phyloP scores from a whole-genome alignment of 2,888 invertebrate species.

The Drosophila putrida region DNA sequence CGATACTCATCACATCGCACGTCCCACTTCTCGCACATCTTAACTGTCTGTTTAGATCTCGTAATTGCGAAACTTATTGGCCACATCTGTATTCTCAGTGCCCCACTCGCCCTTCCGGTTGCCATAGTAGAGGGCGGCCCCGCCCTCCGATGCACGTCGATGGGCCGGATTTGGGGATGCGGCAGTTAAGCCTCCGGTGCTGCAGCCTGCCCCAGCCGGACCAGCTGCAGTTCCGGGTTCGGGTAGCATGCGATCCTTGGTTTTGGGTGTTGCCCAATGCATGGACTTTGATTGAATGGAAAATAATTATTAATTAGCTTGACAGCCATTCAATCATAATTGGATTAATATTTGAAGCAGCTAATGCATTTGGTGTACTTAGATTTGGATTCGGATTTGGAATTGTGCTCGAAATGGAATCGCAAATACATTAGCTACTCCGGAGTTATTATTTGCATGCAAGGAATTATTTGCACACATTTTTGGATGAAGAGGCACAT shows the following conservation, averaged over 20 bases:
- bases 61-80: slow-evolving; percentile 95
- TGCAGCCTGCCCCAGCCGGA: slow-evolving; percentile 77
- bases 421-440: slow-evolving; percentile 48
- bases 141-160: slow-evolving; percentile 93
- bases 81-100: slow-evolving; percentile 92
- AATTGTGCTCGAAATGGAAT: slow-evolving; percentile 19
- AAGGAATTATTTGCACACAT: slow-evolving; percentile 43
- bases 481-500: slow-evolving; percentile 74
- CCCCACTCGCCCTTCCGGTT: slow-evolving; percentile 88
- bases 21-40: neutral
- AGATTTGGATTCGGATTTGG: slow-evolving; percentile 2
- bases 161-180: slow-evolving; percentile 87
- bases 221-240: slow-evolving; percentile 85
- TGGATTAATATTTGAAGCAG: slow-evolving; percentile 20
- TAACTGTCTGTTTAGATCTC: slow-evolving; percentile 89
- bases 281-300: slow-evolving; percentile 88
- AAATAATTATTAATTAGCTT: slow-evolving; percentile 39
- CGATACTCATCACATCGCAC: slow-evolving; percentile 33
- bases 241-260: slow-evolving; percentile 94
- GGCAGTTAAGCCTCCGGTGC: slow-evolving; percentile 87
- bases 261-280: slow-evolving; percentile 96
- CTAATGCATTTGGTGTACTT: slow-evolving; percentile 35
- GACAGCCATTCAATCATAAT: neutral
- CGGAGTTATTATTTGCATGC: slow-evolving; percentile 45
- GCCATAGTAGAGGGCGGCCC: slow-evolving; percentile 90